Conservation (phyloP, 2,888 invertebrate species). For the Macaria liturata region DNA sequence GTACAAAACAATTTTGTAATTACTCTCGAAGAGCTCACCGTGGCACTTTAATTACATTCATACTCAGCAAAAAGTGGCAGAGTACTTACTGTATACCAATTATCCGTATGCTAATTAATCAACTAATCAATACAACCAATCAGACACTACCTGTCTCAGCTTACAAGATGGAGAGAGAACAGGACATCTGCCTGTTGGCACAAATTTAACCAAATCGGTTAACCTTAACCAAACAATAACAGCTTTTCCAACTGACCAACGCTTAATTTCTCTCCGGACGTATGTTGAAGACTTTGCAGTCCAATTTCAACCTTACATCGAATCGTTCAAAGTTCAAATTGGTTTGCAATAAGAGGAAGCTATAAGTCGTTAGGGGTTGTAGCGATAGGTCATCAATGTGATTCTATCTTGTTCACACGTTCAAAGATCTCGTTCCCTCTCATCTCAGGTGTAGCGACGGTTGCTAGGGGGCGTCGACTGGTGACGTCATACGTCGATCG, state of each 20-base stretch:
- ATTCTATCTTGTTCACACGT: conserved; percentile 64
- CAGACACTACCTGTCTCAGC: conserved; percentile 42
- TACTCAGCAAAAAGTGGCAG: conserved; percentile 26
- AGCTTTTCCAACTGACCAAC: conserved; percentile 79
- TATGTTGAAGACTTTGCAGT: conserved; percentile 20
- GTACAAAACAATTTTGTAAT: conserved; percentile 1
- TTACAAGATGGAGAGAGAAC: conserved; percentile 55
- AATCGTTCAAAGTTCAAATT: conserved; percentile 18
- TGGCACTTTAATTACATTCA: conserved; percentile 12
- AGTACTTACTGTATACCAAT: conserved; percentile 46
- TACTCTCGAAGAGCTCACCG: conserved; percentile 19
- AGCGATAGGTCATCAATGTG: conserved; percentile 49
- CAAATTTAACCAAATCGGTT: conserved; percentile 83
- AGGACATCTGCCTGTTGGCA: conserved; percentile 77
- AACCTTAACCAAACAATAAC: conserved; percentile 83
- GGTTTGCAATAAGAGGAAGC: neutral
- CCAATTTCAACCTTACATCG: conserved; percentile 33
- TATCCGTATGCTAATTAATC: conserved; percentile 60
- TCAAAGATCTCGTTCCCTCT: conserved; percentile 61
- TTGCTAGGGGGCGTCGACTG: conserved; percentile 77
- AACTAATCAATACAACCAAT: conserved; percentile 72
- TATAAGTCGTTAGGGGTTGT: conserved; percentile 37
- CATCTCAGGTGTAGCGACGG: conserved; percentile 80
- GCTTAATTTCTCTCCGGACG: conserved; percentile 33
- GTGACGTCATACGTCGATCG: conserved; percentile 71